These are phyloP conservation scores for Xenopus tropicalis DNA, from an alignment of 2,113 vertebrate genomes.

Conservation along the genomic window UCB_Xtro_10.0 CM004444.2:104341501-104342000, in stretches of 20 bases:
- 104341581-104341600: slow-evolving; percentile 33
- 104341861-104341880: too few species aligned
- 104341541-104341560: slow-evolving; percentile 17
- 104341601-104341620: slow-evolving; percentile 12
- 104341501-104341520: too few species aligned
- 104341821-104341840: too few species aligned
- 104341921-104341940: too few species aligned
- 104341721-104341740: background rate
- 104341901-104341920: too few species aligned
- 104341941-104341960: too few species aligned
- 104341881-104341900: too few species aligned
- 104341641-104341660: slow-evolving; percentile 17
- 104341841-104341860: too few species aligned
- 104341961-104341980: too few species aligned
- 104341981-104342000: too few species aligned
- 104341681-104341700: background rate
- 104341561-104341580: slow-evolving; percentile 31
- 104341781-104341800: background rate
- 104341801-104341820: background rate
- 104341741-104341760: background rate
- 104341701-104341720: background rate
- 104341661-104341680: slow-evolving; percentile 21
- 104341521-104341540: slow-evolving; percentile 31
- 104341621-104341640: slow-evolving; percentile 2
- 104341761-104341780: background rate